Conservation (phyloP, 2,113 vertebrate genomes). For the Pampusana beccarii region DNA sequence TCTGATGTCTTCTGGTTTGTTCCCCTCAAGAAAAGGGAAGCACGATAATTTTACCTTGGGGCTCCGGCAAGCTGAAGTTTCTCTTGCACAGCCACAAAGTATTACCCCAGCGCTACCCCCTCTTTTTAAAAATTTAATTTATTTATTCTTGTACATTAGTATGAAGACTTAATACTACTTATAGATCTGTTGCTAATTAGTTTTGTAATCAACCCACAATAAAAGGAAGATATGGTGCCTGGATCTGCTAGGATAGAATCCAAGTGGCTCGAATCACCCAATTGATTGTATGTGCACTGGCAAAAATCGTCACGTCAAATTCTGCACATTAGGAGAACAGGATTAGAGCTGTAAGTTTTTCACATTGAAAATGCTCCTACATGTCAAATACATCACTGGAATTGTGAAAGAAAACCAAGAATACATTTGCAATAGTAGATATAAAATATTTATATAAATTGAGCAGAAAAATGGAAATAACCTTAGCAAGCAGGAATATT, state of each 20-base stretch:
- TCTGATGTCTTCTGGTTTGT: neutral
- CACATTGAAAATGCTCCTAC: neutral
- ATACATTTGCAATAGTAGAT: neutral
- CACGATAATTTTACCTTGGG: neutral
- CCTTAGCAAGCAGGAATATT: neutral
- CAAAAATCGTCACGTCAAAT: neutral
- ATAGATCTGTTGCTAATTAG: neutral
- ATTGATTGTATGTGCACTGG: neutral
- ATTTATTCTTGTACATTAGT: accelerated
- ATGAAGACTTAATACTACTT: neutral
- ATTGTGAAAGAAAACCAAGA: neutral
- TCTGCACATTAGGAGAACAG: neutral
- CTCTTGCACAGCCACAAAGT: neutral
- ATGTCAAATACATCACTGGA: neutral
- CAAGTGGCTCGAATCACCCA: neutral
- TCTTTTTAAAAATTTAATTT: too few species aligned
- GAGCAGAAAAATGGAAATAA: constrained; percentile 1
- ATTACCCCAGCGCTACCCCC: neutral
- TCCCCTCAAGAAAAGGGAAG: neutral
- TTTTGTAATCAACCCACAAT: neutral
- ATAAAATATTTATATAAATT: neutral
- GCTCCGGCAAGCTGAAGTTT: neutral
- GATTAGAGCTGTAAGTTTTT: neutral
- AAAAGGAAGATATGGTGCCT: neutral
- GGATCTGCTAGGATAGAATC: neutral